Evolutionary conservation across 2,113 vertebrate genomes (phyloP).

Genomic region (Chloroceryle aenea): DNA sequence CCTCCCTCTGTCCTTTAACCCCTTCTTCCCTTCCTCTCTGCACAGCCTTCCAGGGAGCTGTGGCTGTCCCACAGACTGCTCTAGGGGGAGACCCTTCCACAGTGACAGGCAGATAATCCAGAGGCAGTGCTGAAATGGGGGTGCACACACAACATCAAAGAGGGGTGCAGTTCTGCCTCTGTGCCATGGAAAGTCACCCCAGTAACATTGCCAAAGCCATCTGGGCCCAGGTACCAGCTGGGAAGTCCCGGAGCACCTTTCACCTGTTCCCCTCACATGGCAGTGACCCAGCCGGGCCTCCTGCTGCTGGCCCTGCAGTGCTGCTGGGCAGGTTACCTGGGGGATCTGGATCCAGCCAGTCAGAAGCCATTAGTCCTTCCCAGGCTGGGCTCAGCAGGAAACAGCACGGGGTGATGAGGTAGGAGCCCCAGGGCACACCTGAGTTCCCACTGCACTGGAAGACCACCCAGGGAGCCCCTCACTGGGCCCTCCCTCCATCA

Average conservation of each 20-base stretch:
- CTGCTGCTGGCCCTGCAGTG: background rate
- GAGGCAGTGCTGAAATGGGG: background rate
- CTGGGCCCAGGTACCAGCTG: background rate
- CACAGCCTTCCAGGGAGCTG: background rate
- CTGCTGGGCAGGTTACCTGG: background rate
- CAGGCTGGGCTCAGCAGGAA: background rate
- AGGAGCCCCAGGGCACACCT: too few species aligned
- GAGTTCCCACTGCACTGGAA: background rate
- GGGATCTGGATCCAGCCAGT: background rate
- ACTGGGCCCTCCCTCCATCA: background rate
- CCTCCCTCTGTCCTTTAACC: constrained; percentile 36
- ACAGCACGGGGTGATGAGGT: background rate
- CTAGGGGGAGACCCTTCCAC: background rate
- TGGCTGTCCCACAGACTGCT: background rate
- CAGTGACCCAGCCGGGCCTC: background rate
- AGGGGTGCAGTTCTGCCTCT: background rate
- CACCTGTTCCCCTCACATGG: rapidly evolving
- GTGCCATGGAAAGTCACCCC: background rate
- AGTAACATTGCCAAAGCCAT: background rate
- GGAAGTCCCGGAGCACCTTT: background rate
- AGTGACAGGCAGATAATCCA: background rate
- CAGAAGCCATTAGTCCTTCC: background rate
- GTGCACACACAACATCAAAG: background rate
- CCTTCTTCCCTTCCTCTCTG: background rate
- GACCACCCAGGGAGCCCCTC: background rate